Evolutionary conservation across 2,113 vertebrate genomes (phyloP).

Genomic region (Neolamprologus modestus): DNA sequence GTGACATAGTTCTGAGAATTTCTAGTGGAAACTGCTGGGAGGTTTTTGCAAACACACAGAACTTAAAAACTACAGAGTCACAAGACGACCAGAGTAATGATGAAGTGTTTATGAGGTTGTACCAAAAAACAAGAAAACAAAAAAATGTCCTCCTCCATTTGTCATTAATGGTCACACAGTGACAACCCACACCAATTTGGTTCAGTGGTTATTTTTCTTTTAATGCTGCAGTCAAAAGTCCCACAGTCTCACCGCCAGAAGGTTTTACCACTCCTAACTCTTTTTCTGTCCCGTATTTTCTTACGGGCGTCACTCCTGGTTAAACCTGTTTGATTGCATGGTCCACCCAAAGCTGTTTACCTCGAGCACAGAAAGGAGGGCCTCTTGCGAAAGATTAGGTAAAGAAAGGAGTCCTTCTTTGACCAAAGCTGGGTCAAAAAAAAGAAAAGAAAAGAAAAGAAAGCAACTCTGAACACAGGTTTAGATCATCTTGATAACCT

Average conservation of each 20-base stretch:
- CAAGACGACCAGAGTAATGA: background rate
- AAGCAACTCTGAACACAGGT: background rate
- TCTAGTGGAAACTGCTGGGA: background rate
- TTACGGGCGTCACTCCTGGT: conserved; percentile 7
- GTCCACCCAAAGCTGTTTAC: conserved; percentile 24
- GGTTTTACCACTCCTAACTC: background rate
- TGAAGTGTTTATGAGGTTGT: background rate
- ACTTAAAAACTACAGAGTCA: background rate
- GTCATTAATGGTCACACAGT: background rate
- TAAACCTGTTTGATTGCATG: conserved; percentile 45
- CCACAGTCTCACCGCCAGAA: background rate
- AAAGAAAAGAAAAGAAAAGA: background rate
- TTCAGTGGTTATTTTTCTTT: background rate
- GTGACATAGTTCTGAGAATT: background rate
- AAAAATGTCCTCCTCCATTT: background rate
- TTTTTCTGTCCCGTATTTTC: background rate
- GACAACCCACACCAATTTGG: background rate
- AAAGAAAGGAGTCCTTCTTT: background rate
- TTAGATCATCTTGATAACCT: background rate
- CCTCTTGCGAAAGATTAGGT: background rate
- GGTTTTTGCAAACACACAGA: background rate
- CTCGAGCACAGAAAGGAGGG: background rate
- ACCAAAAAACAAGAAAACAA: background rate
- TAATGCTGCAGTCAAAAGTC: background rate
- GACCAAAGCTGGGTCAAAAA: background rate